Conservation (phyloP, 1,140 invertebrate genomes). For the Heliconius melpomene region DNA sequence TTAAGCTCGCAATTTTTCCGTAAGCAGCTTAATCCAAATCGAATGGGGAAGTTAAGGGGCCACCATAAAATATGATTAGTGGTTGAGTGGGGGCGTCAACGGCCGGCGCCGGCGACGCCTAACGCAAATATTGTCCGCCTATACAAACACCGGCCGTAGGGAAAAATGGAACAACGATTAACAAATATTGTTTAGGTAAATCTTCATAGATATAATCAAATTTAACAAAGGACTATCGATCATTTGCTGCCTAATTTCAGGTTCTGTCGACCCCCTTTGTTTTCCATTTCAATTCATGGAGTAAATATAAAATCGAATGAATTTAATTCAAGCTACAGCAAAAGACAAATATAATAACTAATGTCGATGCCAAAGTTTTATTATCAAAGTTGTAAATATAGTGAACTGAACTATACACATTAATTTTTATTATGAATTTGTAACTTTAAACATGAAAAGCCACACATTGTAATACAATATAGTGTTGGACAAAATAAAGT, state of each 20-base stretch:
- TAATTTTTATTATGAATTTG: conserved; percentile 27
- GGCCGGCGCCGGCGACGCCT: conserved; percentile 54
- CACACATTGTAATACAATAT: conserved; percentile 13
- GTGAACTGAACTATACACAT: conserved; percentile 20
- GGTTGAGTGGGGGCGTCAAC: conserved; percentile 56
- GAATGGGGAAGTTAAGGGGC: conserved; percentile 65
- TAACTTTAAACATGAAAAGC: conserved; percentile 20
- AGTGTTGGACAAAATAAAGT: not conserved
- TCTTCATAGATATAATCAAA: conserved; percentile 51
- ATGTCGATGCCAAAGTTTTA: conserved; percentile 30
- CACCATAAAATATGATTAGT: conserved; percentile 78
- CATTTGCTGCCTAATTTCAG: not conserved
- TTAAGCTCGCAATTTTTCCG: conserved; percentile 48
- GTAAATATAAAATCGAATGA: conserved; percentile 13
- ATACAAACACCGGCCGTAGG: conserved; percentile 52
- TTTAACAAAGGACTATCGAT: conserved; percentile 32
- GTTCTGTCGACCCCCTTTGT: not conserved
- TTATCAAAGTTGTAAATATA: conserved; percentile 31
- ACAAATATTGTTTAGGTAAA: conserved; percentile 60
- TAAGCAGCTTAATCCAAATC: conserved; percentile 69
- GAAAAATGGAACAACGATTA: conserved; percentile 48
- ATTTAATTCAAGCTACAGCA: not conserved
- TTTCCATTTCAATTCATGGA: not conserved
- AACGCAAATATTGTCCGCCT: conserved; percentile 60
- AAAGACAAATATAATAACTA: conserved; percentile 21